Evolutionary conservation across 2,888 invertebrate genomes (phyloP), one percentile per base, ranked within the genome.

Genomic region (Troides aeacus): DNA sequence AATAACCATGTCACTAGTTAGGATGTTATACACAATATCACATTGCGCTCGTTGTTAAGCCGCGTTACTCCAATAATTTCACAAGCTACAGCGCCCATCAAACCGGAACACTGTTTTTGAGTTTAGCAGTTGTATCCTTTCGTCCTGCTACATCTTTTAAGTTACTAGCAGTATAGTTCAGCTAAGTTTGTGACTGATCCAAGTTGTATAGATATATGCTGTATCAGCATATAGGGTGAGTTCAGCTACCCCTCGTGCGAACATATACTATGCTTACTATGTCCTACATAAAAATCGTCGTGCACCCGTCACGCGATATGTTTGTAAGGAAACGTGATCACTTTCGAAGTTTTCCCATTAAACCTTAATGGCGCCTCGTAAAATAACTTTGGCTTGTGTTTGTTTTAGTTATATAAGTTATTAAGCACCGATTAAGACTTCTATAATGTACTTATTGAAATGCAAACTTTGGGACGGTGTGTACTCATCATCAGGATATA

Each of bases 291-390:
- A n/a, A n/a, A 53, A n/a, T 21, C 57, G 42, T 46, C 42, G 46
- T 10, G 21, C 21, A 4, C 5, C n/a, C 10, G 53, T 62, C 70
- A 66, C 70, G 70, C 70, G 65, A 69, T 62, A 58, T 53, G 15
- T 62, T n/a, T 30, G 62, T 46, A 59, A 24, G 50, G 61, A 61
- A 70, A 70, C 66, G 57, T 59, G 58, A 62, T 69, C 65, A 64
- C 24, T 23, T 60, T 53, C 53, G 39, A 70, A 70, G 70, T 70
- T 70, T 66, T 39, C 23, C 62, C 62, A 66, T 70, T 66, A 70
- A 53, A 70, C 58, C 66, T 70, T 62, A 62, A 66, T 36, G 53
- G 10, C 50, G 53, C 42, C 30, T 58, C 59, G 50, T 50, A 59
- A 58, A 58, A 58, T 23, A 23, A 3, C 30, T 30, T 58, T 58